These are phyloP conservation scores for Gymnorhina tibicen DNA, from an alignment of 2,113 vertebrate genomes.

Conservation along the genomic window DNA sequence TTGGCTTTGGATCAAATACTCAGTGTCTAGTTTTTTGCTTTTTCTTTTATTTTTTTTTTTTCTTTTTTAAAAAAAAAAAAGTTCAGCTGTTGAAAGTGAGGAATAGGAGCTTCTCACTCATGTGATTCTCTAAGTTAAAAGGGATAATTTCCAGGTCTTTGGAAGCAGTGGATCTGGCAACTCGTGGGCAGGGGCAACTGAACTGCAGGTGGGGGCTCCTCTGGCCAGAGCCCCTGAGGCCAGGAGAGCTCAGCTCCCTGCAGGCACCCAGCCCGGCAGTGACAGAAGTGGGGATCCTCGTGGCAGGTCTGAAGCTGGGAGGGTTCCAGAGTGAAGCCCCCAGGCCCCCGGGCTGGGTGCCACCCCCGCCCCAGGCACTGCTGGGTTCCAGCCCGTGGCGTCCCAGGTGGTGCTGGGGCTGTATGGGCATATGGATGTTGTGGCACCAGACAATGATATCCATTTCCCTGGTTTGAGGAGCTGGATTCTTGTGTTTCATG, in stretches of 20 bases:
- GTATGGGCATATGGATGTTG: neutral
- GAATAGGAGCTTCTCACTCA: neutral
- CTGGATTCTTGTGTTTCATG: slow-evolving; percentile 3
- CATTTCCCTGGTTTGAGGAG: neutral
- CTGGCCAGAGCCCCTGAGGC: neutral
- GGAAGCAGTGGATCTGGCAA: neutral
- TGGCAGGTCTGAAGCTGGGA: rapidly evolving
- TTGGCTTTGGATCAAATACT: slow-evolving; percentile 54
- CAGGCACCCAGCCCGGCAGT: rapidly evolving
- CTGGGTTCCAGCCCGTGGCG: rapidly evolving
- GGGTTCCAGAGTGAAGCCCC: neutral
- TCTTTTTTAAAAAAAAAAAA: neutral
- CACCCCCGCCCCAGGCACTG: neutral
- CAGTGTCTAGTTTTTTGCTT: neutral
- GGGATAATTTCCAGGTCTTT: neutral
- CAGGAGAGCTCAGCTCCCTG: neutral
- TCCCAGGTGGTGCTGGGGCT: rapidly evolving
- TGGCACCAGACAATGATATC: neutral
- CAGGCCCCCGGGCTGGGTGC: rapidly evolving
- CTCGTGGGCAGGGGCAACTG: rapidly evolving
- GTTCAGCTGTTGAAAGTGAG: neutral
- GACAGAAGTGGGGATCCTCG: rapidly evolving
- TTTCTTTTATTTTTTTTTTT: neutral
- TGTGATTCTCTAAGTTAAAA: neutral
- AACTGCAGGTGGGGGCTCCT: neutral